These are phyloP conservation scores for Scyliorhinus canicula DNA, from an alignment of 2,797 vertebrate species.

Conservation along the genomic window DNA sequence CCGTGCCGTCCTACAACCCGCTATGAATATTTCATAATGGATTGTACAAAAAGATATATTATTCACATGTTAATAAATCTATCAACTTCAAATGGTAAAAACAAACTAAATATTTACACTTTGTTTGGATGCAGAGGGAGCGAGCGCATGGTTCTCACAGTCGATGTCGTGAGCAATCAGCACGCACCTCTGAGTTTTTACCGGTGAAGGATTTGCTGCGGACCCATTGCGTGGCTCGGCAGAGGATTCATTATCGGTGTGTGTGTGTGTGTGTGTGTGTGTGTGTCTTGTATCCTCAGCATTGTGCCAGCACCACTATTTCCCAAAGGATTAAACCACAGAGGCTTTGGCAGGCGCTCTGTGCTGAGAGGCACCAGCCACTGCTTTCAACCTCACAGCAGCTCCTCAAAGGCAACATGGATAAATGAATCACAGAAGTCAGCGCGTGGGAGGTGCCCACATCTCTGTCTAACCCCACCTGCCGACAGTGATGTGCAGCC, in stretches of 20 bases:
- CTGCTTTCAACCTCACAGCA: neutral
- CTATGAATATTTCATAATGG: too few relatives aligned
- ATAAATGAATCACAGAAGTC: neutral
- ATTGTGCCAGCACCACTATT: neutral
- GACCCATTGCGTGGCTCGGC: too few relatives aligned
- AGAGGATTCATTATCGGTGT: conserved; percentile 2
- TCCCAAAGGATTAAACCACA: neutral
- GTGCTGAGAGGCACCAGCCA: neutral
- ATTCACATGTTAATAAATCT: too few relatives aligned
- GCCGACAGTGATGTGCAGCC: neutral
- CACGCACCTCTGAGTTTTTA: neutral
- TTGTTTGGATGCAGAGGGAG: too few relatives aligned
- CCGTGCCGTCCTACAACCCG: too few relatives aligned
- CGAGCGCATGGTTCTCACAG: too few relatives aligned
- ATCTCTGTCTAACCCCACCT: neutral
- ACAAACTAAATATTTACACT: too few relatives aligned
- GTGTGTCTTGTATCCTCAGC: neutral
- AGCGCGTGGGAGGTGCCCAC: neutral
- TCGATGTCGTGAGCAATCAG: too few relatives aligned
- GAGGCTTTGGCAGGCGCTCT: neutral
- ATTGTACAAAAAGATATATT: too few relatives aligned
- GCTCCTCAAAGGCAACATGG: neutral
- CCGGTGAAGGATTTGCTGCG: neutral
- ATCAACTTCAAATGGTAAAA: too few relatives aligned
- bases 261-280: too few relatives aligned